Evolutionary conservation across 2,113 vertebrate genomes (phyloP).

Genomic region (Catagonus wagneri): DNA sequence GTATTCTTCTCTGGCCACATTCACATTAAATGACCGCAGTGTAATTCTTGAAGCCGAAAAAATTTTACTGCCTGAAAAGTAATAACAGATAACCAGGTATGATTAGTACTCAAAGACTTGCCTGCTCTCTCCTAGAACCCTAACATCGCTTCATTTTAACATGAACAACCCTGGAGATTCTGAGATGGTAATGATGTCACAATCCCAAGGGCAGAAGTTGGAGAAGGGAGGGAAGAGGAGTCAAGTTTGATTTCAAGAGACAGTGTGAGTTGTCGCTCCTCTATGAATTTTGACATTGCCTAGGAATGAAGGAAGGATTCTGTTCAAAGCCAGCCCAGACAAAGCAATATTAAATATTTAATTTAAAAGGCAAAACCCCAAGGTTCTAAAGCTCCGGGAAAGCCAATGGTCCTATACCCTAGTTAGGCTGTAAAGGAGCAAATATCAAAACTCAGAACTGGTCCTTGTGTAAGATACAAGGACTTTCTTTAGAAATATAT

Average conservation of each 20-base stretch:
- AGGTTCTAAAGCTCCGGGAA: conserved; percentile 74
- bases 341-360: conserved; percentile 87
- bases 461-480: conserved; percentile 46
- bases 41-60: conserved; percentile 52
- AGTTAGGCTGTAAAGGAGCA: conserved; percentile 52
- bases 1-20: conserved; percentile 51
- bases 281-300: conserved; percentile 81
- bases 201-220: conserved; percentile 57
- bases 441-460: conserved; percentile 57
- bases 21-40: conserved; percentile 48
- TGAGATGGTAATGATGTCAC: conserved; percentile 86
- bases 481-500: conserved; percentile 43
- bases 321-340: conserved; percentile 81
- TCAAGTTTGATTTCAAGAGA: conserved; percentile 79
- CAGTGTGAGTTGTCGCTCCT: conserved; percentile 78
- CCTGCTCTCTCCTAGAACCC: conserved; percentile 84
- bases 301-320: conserved; percentile 80
- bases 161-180: conserved; percentile 84
- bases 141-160: conserved; percentile 90
- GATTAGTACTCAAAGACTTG: conserved; percentile 87
- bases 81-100: conserved; percentile 77
- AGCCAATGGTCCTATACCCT: conserved; percentile 73
- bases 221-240: conserved; percentile 30
- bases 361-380: conserved; percentile 81
- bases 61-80: conserved; percentile 61